Evolutionary conservation across 1,140 invertebrate genomes (phyloP).

Genomic region (Bombus sylvicola): DNA sequence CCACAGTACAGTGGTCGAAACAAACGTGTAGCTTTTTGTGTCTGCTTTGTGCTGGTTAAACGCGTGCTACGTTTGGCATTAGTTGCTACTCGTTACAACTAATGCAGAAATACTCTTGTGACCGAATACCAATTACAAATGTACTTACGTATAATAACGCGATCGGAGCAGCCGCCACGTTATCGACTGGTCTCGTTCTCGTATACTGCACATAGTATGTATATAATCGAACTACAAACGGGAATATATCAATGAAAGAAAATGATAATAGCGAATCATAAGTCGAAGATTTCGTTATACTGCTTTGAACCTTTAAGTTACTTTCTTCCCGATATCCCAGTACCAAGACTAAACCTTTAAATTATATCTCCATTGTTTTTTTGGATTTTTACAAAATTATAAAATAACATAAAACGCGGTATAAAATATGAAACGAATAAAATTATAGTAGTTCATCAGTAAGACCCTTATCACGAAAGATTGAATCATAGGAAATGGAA

Average conservation of each 20-base stretch:
- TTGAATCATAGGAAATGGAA: neutral
- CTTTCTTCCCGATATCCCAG: neutral
- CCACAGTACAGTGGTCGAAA: slow-evolving; percentile 53
- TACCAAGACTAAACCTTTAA: neutral
- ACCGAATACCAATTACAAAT: slow-evolving; percentile 43
- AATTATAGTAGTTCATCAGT: neutral
- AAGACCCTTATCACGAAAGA: neutral
- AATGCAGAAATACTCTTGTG: slow-evolving; percentile 53
- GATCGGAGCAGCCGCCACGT: neutral
- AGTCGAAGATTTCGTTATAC: neutral
- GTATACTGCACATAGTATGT: no score
- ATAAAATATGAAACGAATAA: neutral
- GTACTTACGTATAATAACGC: neutral
- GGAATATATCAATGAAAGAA: neutral
- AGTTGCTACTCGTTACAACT: slow-evolving; percentile 57
- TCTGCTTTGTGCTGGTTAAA: slow-evolving; percentile 54
- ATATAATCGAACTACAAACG: no score
- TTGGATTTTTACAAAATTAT: neutral
- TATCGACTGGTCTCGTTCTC: neutral
- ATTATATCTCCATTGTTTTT: neutral
- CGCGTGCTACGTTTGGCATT: slow-evolving; percentile 46
- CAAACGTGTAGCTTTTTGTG: slow-evolving; percentile 51
- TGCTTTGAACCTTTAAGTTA: neutral
- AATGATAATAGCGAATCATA: neutral
- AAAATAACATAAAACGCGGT: neutral